Percentiles rank a stretch among this genome's conserved stretches.
Evolutionary conservation across 2,113 vertebrate species (phyloP).

Genomic region (Sinocyclocheilus anshuiensis): DNA sequence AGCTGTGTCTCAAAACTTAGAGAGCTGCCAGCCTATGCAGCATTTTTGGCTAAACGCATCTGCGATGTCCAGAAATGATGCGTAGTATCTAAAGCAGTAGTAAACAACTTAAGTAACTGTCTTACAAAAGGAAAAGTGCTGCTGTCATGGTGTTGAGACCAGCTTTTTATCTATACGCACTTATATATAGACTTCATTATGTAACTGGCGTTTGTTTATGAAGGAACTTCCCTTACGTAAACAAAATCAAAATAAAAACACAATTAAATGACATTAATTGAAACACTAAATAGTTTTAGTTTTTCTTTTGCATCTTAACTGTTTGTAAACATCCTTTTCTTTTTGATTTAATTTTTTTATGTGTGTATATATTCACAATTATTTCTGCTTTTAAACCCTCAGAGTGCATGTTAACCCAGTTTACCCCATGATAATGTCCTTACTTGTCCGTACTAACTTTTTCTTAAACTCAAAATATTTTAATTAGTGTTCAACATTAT

Average conservation of each 20-base stretch:
- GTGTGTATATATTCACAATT: no score
- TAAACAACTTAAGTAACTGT: neutral
- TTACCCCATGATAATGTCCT: no score
- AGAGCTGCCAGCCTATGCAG: neutral
- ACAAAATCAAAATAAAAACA: no score
- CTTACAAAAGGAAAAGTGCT: neutral
- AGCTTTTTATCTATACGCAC: neutral
- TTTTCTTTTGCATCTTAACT: neutral
- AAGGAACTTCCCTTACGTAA: no score
- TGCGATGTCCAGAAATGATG: neutral
- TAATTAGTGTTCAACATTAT: neutral
- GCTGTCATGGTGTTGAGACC: neutral
- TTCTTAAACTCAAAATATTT: neutral
- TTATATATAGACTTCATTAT: neutral
- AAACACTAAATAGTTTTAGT: no score
- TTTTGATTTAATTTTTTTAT: no score
- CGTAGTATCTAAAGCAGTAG: neutral
- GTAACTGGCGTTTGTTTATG: no score
- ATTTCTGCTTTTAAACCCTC: neutral
- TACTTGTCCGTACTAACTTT: neutral
- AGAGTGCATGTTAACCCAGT: neutral
- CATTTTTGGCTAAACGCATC: neutral
- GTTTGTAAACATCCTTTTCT: neutral
- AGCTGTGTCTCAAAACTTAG: neutral
- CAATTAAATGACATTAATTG: no score